Base-by-base conservation (phyloP, 1,140 invertebrate genomes). In the Onthophagus taurus region DNA sequence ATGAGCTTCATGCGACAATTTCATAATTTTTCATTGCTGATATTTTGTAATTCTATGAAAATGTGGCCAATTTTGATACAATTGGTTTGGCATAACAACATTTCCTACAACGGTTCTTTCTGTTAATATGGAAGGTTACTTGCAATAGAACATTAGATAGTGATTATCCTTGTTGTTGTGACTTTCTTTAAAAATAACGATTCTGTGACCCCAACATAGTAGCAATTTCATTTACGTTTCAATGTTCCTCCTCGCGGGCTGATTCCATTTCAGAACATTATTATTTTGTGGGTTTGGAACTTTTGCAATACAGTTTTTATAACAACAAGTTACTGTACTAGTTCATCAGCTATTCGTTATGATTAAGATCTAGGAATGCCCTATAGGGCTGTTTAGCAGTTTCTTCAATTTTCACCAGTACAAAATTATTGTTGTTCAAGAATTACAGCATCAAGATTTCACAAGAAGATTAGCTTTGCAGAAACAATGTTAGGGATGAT, bases 191-290 rank as follows among this genome's bases (percentile, higher is more conserved):
- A n/a, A 26, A 26, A n/a, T 7, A 26, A 26, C 24, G 24, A 26
- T 26, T 26, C 24, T 26, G 24, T 26, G 24, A 26, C n/a, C 24
- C n/a, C n/a, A 26, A 26, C 24, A 26, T n/a, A 26, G 24, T 7
- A n/a, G 24, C 24, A 26, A 26, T 26, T 26, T 26, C 24, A n/a
- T 26, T 26, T 7, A n/a, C 24, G n/a, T 26, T 26, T 26, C n/a
- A 26, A 26, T 26, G 24, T 26, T 26, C 24, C 24, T 26, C 24
- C 24, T 26, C 24, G 24, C n/a, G 24, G 24, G 24, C 24, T n/a
- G 24, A 26, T 26, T 26, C 24, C 24, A 26, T n/a, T n/a, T 7
- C 7, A n/a, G n/a, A 26, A n/a, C 24, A 26, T n/a, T 26, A 26
- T 26, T 26, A 7, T 26, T 26, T 26, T 26, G 24, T 26, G n/a